Conservation (phyloP, 2,113 vertebrate genomes). For the Tinamus guttatus region DNA sequence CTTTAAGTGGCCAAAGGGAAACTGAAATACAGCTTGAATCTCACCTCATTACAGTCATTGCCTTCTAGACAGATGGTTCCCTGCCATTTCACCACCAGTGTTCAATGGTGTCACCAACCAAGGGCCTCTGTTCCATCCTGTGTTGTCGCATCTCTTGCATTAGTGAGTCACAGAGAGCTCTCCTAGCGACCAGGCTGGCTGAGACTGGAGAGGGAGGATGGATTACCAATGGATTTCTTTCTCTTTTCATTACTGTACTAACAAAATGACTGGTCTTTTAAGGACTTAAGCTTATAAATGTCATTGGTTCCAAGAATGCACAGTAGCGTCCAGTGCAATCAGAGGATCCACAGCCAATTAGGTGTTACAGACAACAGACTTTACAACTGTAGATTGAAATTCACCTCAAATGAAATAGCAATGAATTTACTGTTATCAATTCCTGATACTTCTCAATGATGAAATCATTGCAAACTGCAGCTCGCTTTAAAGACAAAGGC, state of each 20-base stretch:
- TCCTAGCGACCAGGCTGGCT: background rate
- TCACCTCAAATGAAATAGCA: constrained; percentile 34
- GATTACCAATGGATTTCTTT: accelerated
- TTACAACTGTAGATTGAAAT: constrained; percentile 28
- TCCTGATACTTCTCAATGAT: constrained; percentile 9
- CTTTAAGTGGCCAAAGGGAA: background rate
- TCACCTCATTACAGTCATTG: background rate
- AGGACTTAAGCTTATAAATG: background rate
- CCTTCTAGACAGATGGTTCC: background rate
- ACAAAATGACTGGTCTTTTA: background rate
- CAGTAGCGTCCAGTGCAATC: accelerated
- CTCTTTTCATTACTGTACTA: background rate
- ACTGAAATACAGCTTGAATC: background rate
- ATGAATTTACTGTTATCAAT: constrained; percentile 12
- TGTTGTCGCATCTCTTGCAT: background rate
- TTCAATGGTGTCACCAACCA: background rate
- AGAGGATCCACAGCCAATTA: background rate
- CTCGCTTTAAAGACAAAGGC: background rate
- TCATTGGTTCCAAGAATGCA: background rate
- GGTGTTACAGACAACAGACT: background rate
- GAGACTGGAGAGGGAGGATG: background rate
- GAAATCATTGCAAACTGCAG: constrained; percentile 31
- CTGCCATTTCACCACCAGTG: background rate
- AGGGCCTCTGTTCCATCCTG: background rate
- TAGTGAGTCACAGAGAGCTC: background rate